A percentile compares a stretch with the other conserved stretches of the same genome.
Conservation (phyloP, 2,888 invertebrate genomes). For the Agonopterix heracliana region DNA sequence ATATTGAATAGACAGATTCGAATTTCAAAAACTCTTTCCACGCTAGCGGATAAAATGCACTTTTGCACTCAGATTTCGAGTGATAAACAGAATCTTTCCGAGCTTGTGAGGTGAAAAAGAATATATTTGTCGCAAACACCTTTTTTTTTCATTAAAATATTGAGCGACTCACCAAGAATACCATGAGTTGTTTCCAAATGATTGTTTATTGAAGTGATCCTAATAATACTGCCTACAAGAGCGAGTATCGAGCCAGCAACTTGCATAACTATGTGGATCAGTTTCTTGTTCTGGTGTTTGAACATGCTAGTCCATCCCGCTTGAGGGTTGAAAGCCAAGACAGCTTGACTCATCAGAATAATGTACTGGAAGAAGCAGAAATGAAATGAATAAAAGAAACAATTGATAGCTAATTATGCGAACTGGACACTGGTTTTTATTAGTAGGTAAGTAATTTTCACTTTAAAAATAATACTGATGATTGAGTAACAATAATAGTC, state of each 20-base stretch:
- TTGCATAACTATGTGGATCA: conserved; percentile 40
- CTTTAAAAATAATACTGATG: too few relatives aligned
- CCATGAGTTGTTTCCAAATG: conserved; percentile 31
- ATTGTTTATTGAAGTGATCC: conserved; percentile 17
- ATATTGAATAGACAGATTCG: too few relatives aligned
- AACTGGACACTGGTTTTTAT: neutral
- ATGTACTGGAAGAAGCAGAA: conserved; percentile 39
- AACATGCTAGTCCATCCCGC: conserved; percentile 37
- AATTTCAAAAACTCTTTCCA: too few relatives aligned
- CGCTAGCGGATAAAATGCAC: too few relatives aligned
- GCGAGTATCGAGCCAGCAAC: conserved; percentile 39
- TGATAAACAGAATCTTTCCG: too few relatives aligned
- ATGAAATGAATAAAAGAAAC: neutral
- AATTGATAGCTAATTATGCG: neutral
- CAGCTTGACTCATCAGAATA: conserved; percentile 44
- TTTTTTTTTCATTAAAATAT: too few relatives aligned
- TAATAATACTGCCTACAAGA: conserved; percentile 33
- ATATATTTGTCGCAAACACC: too few relatives aligned
- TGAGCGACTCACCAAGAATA: conserved; percentile 31
- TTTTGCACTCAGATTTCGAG: too few relatives aligned
- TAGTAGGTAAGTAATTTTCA: too few relatives aligned
- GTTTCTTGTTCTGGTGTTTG: conserved; percentile 31
- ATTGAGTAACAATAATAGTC: too few relatives aligned
- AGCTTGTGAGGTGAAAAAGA: too few relatives aligned
- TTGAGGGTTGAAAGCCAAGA: conserved; percentile 36